Evolutionary conservation across 2,113 vertebrate genomes (phyloP).

Genomic region (Lutjanus erythropterus): DNA sequence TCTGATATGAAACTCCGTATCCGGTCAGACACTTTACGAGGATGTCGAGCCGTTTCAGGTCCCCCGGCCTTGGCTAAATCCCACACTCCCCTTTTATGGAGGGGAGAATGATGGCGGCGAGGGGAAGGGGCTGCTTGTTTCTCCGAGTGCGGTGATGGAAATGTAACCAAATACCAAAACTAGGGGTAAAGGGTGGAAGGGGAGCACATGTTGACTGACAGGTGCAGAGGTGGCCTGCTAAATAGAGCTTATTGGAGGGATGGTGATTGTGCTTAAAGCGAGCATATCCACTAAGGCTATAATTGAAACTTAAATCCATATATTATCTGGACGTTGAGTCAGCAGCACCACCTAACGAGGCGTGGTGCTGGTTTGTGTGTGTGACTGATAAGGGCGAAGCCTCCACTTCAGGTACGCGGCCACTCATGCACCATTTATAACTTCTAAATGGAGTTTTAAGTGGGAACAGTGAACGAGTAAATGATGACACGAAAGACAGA

Average conservation of each 20-base stretch:
- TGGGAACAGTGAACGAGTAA: neutral
- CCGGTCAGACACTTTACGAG: conserved; percentile 83
- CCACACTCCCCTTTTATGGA: conserved; percentile 65
- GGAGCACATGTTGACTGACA: conserved; percentile 80
- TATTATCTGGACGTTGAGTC: neutral
- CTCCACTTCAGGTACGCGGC: neutral
- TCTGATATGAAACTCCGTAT: conserved; percentile 78
- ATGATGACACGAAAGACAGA: conserved; percentile 41
- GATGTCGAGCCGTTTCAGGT: conserved; percentile 71
- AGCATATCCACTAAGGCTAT: conserved; percentile 49
- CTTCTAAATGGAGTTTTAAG: neutral
- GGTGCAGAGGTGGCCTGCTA: conserved; percentile 76
- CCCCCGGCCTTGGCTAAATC: conserved; percentile 75
- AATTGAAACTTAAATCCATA: conserved; percentile 58
- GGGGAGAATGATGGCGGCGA: conserved; percentile 56
- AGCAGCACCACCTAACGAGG: conserved; percentile 28
- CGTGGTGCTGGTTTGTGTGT: neutral
- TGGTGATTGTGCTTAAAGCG: conserved; percentile 41
- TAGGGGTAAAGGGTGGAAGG: conserved; percentile 67
- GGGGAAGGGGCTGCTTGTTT: conserved; percentile 47
- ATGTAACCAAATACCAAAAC: conserved; percentile 80
- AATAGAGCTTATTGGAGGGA: conserved; percentile 48
- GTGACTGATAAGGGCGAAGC: neutral
- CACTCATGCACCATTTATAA: neutral
- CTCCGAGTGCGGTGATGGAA: conserved; percentile 68